Base-by-base conservation (phyloP, 92 coral and sea anemone species). In the Meandrina meandrites region DNA sequence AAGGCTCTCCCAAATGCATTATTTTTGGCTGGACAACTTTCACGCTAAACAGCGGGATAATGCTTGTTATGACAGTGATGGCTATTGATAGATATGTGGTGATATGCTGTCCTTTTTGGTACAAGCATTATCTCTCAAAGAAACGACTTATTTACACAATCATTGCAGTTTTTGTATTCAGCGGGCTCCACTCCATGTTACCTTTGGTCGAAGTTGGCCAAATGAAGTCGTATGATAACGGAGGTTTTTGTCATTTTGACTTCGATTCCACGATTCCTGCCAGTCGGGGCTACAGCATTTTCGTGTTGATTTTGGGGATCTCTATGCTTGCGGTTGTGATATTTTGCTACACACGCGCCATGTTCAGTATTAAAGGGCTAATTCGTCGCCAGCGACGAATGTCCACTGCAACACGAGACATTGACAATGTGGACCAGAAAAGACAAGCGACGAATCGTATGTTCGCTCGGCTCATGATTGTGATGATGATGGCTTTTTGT, bases 401-500 rank as follows among this genome's bases (percentile, higher is more conserved):
- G 89, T 91, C 89, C 60, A 32, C 83, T 48, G 11, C 40, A 18
- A 22, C 89, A 12, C 86, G 60, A 8, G 83, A 85, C 48, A 57
- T 70, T 34, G 79, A 83, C 66, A 35, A 36, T 34, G 60, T 86
- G 32, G 91, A 84, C 21, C 79, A 7, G 27, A 84, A 81, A 47
- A 72, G 81, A n/a, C 91, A 84, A 7, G 80, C 80, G 15, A 88
- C 88, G 91, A 91, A 91, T 32, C 84, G 78, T 18, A 91, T 91
- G 94, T 91, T 91, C 67, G 94, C 94, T 66, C 89, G 94, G 1
- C 82, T 91, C 72, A 91, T 91, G 94, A 84, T 91, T 24, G 94
- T 88, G 1, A 86, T 91, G 75, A 88, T 91, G 94, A 58, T 91
- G 2, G 83, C 76, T 18, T 91, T 91, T 47, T 88, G 87, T 45